Conservation (phyloP, 2,113 vertebrate genomes). For the Phoenicopterus ruber region DNA sequence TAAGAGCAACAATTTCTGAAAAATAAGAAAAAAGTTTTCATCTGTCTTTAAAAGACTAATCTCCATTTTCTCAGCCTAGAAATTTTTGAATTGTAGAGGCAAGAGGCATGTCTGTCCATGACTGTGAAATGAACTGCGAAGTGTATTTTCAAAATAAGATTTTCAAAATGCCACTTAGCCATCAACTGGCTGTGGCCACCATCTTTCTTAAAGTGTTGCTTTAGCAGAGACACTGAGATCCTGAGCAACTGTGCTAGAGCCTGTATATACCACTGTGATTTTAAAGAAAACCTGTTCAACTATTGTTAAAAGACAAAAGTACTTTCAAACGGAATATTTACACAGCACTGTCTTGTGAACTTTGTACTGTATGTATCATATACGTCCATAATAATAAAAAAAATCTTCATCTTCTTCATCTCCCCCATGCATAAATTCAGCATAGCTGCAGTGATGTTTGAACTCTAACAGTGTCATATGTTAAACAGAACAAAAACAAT, state of each 20-base stretch:
- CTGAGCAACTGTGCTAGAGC: background rate
- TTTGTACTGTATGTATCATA: background rate
- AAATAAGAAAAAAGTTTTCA: background rate
- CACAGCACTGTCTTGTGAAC: background rate
- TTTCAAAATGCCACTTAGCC: background rate
- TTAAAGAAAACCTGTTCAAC: background rate
- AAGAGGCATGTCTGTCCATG: background rate
- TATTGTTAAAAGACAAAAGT: background rate
- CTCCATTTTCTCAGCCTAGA: background rate
- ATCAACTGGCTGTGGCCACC: background rate
- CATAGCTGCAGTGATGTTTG: background rate
- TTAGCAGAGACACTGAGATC: background rate
- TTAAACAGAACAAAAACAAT: background rate
- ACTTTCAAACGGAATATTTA: background rate
- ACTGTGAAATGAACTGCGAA: background rate
- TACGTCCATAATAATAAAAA: background rate
- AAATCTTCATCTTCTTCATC: background rate
- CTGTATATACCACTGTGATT: background rate
- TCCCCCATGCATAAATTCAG: background rate
- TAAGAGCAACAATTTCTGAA: background rate
- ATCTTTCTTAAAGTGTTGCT: background rate
- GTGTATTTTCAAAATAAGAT: background rate
- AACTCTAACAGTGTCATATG: too few species aligned
- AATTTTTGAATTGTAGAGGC: background rate
- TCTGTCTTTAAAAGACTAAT: background rate